Evolutionary conservation across 2,888 invertebrate genomes (phyloP).

Genomic region (Belgica antarctica): DNA sequence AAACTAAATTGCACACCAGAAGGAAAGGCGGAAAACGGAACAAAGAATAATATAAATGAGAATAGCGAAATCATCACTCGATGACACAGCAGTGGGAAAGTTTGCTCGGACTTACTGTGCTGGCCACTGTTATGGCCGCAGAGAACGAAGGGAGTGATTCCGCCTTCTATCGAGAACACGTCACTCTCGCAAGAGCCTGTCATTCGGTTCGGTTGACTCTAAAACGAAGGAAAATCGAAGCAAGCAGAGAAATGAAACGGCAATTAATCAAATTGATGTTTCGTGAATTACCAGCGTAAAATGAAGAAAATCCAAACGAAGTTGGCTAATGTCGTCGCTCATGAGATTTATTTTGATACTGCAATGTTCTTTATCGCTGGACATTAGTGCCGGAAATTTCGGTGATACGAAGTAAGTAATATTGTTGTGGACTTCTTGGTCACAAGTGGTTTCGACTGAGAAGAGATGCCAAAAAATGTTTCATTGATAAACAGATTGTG

Average conservation of each 20-base stretch:
- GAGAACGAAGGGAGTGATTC: constrained; percentile 60
- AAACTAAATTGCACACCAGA: constrained; percentile 50
- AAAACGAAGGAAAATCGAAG: constrained; percentile 42
- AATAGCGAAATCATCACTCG: too few species aligned
- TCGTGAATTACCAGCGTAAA: constrained; percentile 68
- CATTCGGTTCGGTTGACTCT: constrained; percentile 78
- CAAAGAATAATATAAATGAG: too few species aligned
- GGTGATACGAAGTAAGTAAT: constrained; percentile 81
- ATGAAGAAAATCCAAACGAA: constrained; percentile 79
- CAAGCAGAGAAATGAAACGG: neutral
- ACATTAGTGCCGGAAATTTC: constrained; percentile 74
- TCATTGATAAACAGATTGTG: too few species aligned
- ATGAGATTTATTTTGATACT: constrained; percentile 71
- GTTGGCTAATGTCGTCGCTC: constrained; percentile 75
- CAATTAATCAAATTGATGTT: constrained; percentile 30
- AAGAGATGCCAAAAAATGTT: neutral
- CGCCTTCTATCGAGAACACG: constrained; percentile 62
- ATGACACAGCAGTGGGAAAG: neutral
- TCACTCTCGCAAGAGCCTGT: constrained; percentile 80
- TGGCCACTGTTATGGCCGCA: constrained; percentile 84
- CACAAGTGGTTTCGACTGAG: constrained; percentile 73
- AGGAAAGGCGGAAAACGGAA: too few species aligned
- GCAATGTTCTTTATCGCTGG: constrained; percentile 64
- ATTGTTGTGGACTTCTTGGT: constrained; percentile 70
- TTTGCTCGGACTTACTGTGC: constrained; percentile 67